Conservation (phyloP, 2,797 vertebrate genomes). For the Trachurus trachurus region DNA sequence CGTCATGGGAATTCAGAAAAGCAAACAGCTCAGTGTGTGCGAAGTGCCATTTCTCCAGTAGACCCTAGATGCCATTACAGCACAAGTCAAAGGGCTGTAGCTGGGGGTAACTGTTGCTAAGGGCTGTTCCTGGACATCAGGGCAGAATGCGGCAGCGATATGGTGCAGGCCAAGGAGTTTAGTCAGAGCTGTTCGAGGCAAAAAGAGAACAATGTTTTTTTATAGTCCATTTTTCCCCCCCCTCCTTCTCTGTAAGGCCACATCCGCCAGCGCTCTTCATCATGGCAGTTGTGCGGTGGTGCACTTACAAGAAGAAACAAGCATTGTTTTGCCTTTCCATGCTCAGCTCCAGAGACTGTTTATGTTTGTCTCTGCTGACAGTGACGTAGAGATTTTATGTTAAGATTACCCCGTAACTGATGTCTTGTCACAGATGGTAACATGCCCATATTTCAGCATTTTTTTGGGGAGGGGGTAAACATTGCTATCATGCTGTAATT, state of each 20-base stretch:
- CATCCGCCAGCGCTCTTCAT: conserved; percentile 60
- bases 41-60: conserved; percentile 80
- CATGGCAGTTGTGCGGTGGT: conserved; percentile 27
- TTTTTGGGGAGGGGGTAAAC: conserved; percentile 20
- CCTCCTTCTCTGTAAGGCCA: conserved; percentile 29
- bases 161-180: conserved; percentile 57
- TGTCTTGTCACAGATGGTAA: conserved; percentile 63
- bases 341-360: conserved; percentile 49
- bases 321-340: conserved; percentile 67
- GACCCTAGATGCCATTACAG: conserved; percentile 85
- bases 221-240: conserved; percentile 23
- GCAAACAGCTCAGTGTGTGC: conserved; percentile 88
- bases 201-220: conserved; percentile 55
- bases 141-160: conserved; percentile 74
- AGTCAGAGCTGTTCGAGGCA: conserved; percentile 54
- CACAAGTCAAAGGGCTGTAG: conserved; percentile 83
- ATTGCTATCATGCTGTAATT: conserved; percentile 60
- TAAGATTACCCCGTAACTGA: conserved; percentile 54
- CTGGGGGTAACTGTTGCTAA: conserved; percentile 86
- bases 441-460: conserved; percentile 54
- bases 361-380: conserved; percentile 64
- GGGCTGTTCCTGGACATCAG: conserved; percentile 77
- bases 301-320: conserved; percentile 55
- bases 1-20: conserved; percentile 88
- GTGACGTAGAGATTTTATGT: conserved; percentile 49